phyloP scores from a whole-genome alignment of 2,888 invertebrate genomes.

The Escarpia spicata region DNA sequence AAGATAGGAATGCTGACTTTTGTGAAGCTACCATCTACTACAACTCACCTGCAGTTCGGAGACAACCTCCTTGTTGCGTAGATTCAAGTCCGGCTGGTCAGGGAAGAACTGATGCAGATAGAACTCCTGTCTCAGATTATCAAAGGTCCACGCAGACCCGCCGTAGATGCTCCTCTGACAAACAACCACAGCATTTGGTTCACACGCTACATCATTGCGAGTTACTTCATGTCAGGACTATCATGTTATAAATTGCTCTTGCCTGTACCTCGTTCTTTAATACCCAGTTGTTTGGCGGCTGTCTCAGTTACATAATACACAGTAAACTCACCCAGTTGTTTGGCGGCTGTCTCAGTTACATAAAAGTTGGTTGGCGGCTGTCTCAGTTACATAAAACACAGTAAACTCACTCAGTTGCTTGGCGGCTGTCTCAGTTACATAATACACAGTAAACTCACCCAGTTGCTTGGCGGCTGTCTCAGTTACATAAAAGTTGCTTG shows the following conservation, averaged over 20 bases:
- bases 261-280: too few relatives aligned
- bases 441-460: slow-evolving; percentile 43
- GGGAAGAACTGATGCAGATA: slow-evolving; percentile 54
- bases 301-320: too few relatives aligned
- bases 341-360: slow-evolving; percentile 36
- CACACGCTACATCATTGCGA: background rate
- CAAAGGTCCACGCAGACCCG: slow-evolving; percentile 53
- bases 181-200: background rate
- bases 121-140: slow-evolving; percentile 49
- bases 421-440: slow-evolving; percentile 35
- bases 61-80: slow-evolving; percentile 52
- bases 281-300: too few relatives aligned
- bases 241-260: too few relatives aligned
- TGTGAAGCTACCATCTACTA: background rate
- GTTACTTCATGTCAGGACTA: too few relatives aligned
- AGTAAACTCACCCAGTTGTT: slow-evolving; percentile 57
- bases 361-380: slow-evolving; percentile 49
- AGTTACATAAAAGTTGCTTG: too few relatives aligned
- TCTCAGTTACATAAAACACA: background rate
- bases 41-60: slow-evolving; percentile 50
- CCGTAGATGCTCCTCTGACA: slow-evolving; percentile 51
- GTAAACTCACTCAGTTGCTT: slow-evolving; percentile 57
- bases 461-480: too few relatives aligned
- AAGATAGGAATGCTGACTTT: too few relatives aligned
- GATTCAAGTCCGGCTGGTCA: slow-evolving; percentile 60